These are phyloP conservation scores for Peromyscus maniculatus DNA, from an alignment of 2,113 vertebrate genomes.

Conservation along the genomic window DNA sequence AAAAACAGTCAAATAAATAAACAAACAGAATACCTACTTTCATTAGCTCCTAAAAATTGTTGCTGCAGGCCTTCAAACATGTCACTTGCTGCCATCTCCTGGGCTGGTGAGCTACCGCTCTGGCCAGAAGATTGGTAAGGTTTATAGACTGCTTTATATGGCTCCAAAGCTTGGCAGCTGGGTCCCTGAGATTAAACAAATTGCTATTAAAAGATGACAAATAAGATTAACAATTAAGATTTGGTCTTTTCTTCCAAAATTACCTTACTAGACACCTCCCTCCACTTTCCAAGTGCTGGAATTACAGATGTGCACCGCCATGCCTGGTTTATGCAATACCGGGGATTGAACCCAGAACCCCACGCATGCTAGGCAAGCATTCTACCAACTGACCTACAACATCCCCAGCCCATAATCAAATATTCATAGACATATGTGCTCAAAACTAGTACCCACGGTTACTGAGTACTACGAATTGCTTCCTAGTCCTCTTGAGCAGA, in stretches of 20 bases:
- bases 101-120: slow-evolving; percentile 84
- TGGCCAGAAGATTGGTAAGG: slow-evolving; percentile 89
- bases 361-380: background rate
- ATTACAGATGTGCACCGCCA: background rate
- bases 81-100: slow-evolving; percentile 82
- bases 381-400: background rate
- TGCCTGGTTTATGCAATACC: background rate
- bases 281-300: background rate
- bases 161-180: slow-evolving; percentile 80
- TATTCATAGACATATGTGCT: background rate
- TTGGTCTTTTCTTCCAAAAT: slow-evolving; percentile 67
- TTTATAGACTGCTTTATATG: slow-evolving; percentile 92
- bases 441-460: slow-evolving; percentile 30
- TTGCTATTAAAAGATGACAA: slow-evolving; percentile 79
- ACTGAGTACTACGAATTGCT: slow-evolving; percentile 9
- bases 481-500: slow-evolving; percentile 26
- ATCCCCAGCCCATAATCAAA: background rate
- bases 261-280: background rate
- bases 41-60: slow-evolving; percentile 92
- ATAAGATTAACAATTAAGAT: slow-evolving; percentile 64
- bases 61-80: slow-evolving; percentile 92
- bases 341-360: background rate
- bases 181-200: slow-evolving; percentile 85
- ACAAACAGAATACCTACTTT: slow-evolving; percentile 89
- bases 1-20: background rate